Evolutionary conservation across 2,113 vertebrate genomes (phyloP).

Genomic region (Anhinga anhinga): DNA sequence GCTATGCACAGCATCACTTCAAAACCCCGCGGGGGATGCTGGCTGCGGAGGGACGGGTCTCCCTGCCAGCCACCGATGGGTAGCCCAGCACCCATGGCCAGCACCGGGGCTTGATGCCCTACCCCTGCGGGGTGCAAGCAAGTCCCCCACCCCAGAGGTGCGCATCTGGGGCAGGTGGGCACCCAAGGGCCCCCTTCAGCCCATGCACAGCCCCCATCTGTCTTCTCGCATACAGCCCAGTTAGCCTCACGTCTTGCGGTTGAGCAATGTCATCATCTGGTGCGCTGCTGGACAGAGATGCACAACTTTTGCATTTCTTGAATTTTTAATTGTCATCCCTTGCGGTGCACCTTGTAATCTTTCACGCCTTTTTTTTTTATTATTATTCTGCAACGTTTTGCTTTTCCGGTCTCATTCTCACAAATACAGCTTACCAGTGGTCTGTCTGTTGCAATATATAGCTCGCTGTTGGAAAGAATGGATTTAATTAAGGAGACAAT

Average conservation of each 20-base stretch:
- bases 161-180: neutral
- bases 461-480: neutral
- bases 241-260: neutral
- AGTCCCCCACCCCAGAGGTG: neutral
- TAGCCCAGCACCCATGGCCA: neutral
- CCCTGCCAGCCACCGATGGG: accelerated
- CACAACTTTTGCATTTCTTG: neutral
- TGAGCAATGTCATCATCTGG: neutral
- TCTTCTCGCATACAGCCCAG: neutral
- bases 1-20: neutral
- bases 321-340: neutral
- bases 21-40: accelerated
- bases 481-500: neutral
- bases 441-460: neutral
- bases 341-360: neutral
- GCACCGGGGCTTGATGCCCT: accelerated
- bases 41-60: accelerated
- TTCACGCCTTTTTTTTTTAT: neutral
- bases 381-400: neutral
- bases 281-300: neutral
- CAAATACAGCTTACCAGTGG: neutral
- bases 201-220: accelerated
- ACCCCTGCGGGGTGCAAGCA: neutral
- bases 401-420: neutral
- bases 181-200: accelerated